Percentiles rank a stretch among this genome's conserved stretches.
Conservation (phyloP, 1,140 invertebrate genomes). For the Camponotus floridanus region DNA sequence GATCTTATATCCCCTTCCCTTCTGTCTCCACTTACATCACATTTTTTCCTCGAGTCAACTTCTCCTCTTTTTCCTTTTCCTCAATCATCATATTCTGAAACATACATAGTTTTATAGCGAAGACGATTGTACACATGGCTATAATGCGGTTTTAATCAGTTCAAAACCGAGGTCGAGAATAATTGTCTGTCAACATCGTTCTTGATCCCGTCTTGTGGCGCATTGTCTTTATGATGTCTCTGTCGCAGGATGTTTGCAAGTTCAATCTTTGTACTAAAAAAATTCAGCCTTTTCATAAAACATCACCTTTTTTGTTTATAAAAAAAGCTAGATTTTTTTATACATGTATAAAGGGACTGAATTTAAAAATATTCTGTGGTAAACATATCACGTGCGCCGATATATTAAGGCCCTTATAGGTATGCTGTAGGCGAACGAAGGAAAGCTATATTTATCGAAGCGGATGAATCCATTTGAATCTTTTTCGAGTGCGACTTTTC, state of each 20-base stretch:
- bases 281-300: not conserved
- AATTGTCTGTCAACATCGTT: conserved; percentile 35
- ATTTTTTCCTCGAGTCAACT: not conserved
- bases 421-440: conserved; percentile 59
- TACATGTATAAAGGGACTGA: not conserved
- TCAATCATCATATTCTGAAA: conserved; percentile 28
- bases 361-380: conserved; percentile 39
- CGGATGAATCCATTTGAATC: conserved; percentile 57
- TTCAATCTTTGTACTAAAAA: not conserved
- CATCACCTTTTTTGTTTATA: not conserved
- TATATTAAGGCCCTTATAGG: conserved; percentile 21
- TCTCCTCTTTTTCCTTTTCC: not conserved
- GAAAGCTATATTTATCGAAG: conserved; percentile 68
- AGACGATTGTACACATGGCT: conserved; percentile 34
- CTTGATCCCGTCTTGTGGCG: conserved; percentile 12
- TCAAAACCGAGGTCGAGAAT: conserved; percentile 20
- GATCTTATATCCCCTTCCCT: not conserved
- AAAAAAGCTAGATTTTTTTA: not conserved
- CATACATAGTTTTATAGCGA: conserved; percentile 63
- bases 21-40: not conserved
- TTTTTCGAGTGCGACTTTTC: conserved; percentile 57
- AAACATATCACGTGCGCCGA: conserved; percentile 4
- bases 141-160: conserved; percentile 36
- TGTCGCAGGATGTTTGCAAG: conserved; percentile 23
- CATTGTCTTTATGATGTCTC: conserved; percentile 8